phyloP scores from a whole-genome alignment of 1,140 invertebrate species.

The Trichoplusia ni region DNA sequence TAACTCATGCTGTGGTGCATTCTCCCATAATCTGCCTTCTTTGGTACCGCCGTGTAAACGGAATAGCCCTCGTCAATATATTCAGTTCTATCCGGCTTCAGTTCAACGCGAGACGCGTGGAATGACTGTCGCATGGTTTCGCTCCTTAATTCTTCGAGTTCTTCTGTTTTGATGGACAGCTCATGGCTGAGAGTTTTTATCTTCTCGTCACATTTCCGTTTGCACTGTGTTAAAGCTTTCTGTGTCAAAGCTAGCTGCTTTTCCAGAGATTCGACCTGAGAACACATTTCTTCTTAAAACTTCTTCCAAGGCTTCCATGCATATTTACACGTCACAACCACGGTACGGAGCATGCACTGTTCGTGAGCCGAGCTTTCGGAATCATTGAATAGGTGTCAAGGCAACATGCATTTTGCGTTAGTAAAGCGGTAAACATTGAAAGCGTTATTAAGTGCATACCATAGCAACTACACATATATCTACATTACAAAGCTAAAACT shows the following conservation, averaged over 20 bases:
- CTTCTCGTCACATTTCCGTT: slow-evolving; percentile 76
- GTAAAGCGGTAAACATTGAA: slow-evolving; percentile 35
- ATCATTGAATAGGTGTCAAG: slow-evolving; percentile 44
- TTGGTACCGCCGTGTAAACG: slow-evolving; percentile 72
- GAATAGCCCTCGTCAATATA: slow-evolving; percentile 73
- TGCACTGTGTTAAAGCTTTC: slow-evolving; percentile 72
- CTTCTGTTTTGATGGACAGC: slow-evolving; percentile 77
- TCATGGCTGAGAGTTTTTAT: slow-evolving; percentile 77
- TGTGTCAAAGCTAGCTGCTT: slow-evolving; percentile 77
- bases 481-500: slow-evolving; percentile 28
- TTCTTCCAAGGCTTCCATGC: slow-evolving; percentile 56
- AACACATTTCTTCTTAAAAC: slow-evolving; percentile 74
- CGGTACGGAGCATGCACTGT: slow-evolving; percentile 58
- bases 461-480: slow-evolving; percentile 44
- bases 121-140: slow-evolving; percentile 71
- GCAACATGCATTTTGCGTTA: slow-evolving; percentile 51
- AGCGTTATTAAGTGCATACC: slow-evolving; percentile 31
- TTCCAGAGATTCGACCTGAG: slow-evolving; percentile 81
- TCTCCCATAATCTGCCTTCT: slow-evolving; percentile 71
- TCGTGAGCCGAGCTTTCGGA: slow-evolving; percentile 46
- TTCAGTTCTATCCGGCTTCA: slow-evolving; percentile 72
- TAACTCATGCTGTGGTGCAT: slow-evolving; percentile 78
- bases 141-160: slow-evolving; percentile 73
- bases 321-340: slow-evolving; percentile 59
- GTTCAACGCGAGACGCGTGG: slow-evolving; percentile 65